These are phyloP conservation scores for Cecidostiba fungosa DNA, from an alignment of 2,888 invertebrate genomes.

Conservation along the genomic window DNA sequence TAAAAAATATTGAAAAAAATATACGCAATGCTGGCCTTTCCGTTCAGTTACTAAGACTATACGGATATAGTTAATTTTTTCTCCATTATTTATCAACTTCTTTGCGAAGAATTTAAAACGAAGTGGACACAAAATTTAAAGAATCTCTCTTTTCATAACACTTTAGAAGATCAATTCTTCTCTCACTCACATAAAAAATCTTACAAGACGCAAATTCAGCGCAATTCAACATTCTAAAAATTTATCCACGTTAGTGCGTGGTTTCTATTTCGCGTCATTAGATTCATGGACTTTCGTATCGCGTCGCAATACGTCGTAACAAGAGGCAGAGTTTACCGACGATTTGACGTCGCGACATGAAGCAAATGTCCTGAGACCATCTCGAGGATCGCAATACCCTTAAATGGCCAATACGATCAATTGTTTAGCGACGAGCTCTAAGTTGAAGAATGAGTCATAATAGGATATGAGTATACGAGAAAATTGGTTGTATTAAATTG, in stretches of 20 bases:
- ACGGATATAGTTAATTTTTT: slow-evolving; percentile 25
- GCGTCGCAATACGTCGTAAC: slow-evolving; percentile 60
- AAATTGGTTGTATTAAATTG: not conserved
- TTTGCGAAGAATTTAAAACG: slow-evolving; percentile 24
- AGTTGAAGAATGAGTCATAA: not conserved
- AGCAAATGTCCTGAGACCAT: slow-evolving; percentile 40
- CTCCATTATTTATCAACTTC: slow-evolving; percentile 12
- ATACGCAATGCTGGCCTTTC: slow-evolving; percentile 42
- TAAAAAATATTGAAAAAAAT: slow-evolving; percentile 51
- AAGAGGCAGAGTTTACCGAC: slow-evolving; percentile 59
- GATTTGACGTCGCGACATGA: slow-evolving; percentile 57
- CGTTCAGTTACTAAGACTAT: slow-evolving; percentile 1
- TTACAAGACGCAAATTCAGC: slow-evolving; percentile 54
- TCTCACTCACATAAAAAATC: slow-evolving; percentile 55
- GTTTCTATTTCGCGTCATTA: slow-evolving; percentile 50
- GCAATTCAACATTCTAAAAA: slow-evolving; percentile 62
- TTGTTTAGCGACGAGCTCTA: slow-evolving; percentile 20
- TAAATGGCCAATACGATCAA: slow-evolving; percentile 13
- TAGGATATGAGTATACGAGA: not conserved
- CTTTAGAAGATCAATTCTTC: slow-evolving; percentile 37
- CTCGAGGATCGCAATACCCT: slow-evolving; percentile 23
- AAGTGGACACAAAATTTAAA: slow-evolving; percentile 43
- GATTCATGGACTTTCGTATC: slow-evolving; percentile 60
- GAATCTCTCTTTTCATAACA: slow-evolving; percentile 54
- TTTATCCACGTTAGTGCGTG: slow-evolving; percentile 55